phyloP scores from a whole-genome alignment of 2,797 vertebrate species.

The Trematomus bernacchii region DNA sequence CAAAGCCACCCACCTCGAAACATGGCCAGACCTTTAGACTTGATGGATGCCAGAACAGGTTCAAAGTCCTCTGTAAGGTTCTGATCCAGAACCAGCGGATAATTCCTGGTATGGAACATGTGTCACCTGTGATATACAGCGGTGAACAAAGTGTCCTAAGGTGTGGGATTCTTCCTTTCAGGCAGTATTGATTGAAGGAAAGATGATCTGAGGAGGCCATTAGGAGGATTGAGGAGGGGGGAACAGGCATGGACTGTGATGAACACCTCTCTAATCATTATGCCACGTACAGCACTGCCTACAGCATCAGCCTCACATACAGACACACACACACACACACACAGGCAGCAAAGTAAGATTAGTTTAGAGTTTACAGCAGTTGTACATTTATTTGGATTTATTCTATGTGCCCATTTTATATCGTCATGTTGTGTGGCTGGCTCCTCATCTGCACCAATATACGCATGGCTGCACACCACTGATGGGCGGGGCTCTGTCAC shows the following conservation, averaged over 20 bases:
- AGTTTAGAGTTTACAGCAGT: constrained; percentile 51
- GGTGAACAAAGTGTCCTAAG: constrained; percentile 71
- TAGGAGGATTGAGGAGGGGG: constrained; percentile 67
- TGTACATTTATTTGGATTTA: constrained; percentile 40
- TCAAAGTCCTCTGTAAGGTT: constrained; percentile 67
- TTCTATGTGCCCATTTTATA: constrained; percentile 48
- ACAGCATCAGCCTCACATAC: constrained; percentile 44
- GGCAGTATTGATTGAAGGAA: constrained; percentile 78
- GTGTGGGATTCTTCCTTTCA: constrained; percentile 75
- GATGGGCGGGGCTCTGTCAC: constrained; percentile 74
- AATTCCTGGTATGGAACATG: constrained; percentile 59
- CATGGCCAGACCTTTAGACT: constrained; percentile 43
- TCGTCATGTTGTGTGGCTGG: constrained; percentile 52
- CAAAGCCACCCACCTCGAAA: constrained; percentile 29
- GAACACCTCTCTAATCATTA: constrained; percentile 75
- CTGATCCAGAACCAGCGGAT: constrained; percentile 51
- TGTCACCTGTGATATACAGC: constrained; percentile 72
- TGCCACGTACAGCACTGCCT: constrained; percentile 52
- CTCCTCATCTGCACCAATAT: constrained; percentile 55
- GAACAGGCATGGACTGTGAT: constrained; percentile 53
- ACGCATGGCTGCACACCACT: constrained; percentile 65
- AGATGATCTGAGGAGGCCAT: constrained; percentile 77
- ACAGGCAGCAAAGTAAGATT: constrained; percentile 35
- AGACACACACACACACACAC: constrained; percentile 1
- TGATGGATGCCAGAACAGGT: constrained; percentile 62